phyloP scores from a whole-genome alignment of 1,140 invertebrate species.

The Ceratosolen solmsi region DNA sequence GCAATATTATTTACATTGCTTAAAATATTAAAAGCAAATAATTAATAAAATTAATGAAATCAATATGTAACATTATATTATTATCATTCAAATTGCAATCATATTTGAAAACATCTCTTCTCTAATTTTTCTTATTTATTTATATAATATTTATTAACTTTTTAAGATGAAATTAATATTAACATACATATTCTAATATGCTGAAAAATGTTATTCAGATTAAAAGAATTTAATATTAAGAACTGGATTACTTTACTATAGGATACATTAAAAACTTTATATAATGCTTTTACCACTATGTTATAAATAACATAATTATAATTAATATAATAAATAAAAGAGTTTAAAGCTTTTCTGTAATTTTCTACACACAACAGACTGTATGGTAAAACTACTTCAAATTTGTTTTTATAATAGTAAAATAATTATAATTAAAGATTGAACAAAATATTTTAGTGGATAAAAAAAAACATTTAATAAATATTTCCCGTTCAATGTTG shows the following conservation, averaged over 20 bases:
- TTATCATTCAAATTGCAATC: neutral
- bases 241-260: neutral
- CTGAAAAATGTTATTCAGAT: neutral
- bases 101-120: neutral
- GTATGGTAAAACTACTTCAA: conserved; percentile 41
- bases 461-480: no score
- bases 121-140: neutral
- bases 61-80: neutral
- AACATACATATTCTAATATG: neutral
- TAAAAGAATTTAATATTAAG: neutral
- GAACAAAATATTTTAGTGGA: no score
- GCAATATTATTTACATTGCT: no score
- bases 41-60: no score
- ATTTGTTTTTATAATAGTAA: no score
- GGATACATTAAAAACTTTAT: neutral
- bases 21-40: no score
- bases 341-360: neutral
- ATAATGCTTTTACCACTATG: neutral
- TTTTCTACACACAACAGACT: conserved; percentile 13
- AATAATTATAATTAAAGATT: no score
- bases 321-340: neutral
- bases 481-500: no score
- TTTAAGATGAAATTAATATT: neutral
- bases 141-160: neutral
- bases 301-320: no score